A percentile compares a stretch with the other conserved stretches of the same genome.
Evolutionary conservation across 1,140 invertebrate species (phyloP).

Genomic region (Lucilia sericata): DNA sequence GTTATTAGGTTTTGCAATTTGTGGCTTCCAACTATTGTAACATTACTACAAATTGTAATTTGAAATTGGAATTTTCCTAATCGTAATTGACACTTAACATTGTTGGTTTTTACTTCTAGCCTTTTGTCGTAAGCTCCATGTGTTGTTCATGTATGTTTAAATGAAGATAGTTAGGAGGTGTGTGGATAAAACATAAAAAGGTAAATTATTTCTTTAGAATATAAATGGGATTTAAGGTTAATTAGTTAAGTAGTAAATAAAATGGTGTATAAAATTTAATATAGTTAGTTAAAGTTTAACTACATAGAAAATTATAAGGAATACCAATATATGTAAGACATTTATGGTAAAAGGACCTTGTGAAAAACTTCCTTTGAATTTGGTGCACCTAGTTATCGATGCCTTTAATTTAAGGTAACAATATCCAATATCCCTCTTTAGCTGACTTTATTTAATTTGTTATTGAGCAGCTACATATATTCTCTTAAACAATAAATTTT

Average conservation of each 20-base stretch:
- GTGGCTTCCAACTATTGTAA: constrained; percentile 29
- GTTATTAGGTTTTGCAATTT: constrained; percentile 41
- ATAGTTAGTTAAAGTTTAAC: too few relatives aligned
- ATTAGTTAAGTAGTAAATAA: constrained; percentile 18
- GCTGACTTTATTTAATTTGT: too few relatives aligned
- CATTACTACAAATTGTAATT: constrained; percentile 44
- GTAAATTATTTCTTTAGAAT: constrained; percentile 27
- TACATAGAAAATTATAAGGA: too few relatives aligned
- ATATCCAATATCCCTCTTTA: too few relatives aligned
- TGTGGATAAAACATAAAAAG: neutral
- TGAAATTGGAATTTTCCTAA: constrained; percentile 44
- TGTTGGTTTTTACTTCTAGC: constrained; percentile 18
- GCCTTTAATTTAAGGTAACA: too few relatives aligned
- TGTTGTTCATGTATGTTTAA: neutral
- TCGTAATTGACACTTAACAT: constrained; percentile 43
- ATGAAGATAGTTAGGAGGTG: neutral
- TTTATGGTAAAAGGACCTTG: too few relatives aligned
- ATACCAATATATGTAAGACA: too few relatives aligned
- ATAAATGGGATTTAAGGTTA: constrained; percentile 29
- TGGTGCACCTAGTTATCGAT: too few relatives aligned
- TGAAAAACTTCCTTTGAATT: too few relatives aligned
- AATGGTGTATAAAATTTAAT: neutral
- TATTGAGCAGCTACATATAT: too few relatives aligned
- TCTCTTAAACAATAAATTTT: too few relatives aligned
- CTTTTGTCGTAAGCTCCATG: neutral